A percentile compares a stretch with the other conserved stretches of the same genome.
phyloP scores from a whole-genome alignment of 2,797 vertebrate species.

The Tympanoctomys barrerae region DNA sequence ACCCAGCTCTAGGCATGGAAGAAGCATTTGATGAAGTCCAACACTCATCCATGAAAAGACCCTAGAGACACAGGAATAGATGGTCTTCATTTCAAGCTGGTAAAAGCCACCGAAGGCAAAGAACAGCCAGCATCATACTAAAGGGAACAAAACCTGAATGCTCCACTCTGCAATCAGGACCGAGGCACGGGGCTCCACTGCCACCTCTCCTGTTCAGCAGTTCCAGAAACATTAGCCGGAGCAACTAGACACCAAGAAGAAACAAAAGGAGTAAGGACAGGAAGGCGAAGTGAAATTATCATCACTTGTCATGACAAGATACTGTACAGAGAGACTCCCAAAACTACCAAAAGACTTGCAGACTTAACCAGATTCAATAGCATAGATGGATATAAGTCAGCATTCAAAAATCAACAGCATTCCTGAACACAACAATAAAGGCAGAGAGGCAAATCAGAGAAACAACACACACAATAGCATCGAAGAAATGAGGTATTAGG shows the following conservation, averaged over 20 bases:
- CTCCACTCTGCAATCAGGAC: neutral
- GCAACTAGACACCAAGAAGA: neutral
- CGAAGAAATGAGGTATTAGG: neutral
- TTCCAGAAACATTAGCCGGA: neutral
- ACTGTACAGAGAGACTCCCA: neutral
- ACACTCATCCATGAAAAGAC: neutral
- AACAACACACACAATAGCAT: neutral
- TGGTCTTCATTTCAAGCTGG: neutral
- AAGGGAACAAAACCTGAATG: neutral
- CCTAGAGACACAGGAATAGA: neutral
- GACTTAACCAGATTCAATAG: neutral
- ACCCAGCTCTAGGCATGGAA: neutral
- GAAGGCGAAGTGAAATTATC: neutral
- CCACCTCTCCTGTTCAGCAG: neutral
- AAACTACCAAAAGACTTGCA: neutral
- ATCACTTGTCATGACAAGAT: neutral
- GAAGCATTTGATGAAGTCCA: neutral
- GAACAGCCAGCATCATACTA: neutral
- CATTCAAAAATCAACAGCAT: neutral
- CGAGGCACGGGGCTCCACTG: neutral
- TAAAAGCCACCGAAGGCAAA: neutral
- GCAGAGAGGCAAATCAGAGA: neutral
- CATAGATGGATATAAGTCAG: neutral
- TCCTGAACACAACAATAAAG: neutral
- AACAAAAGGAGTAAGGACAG: neutral